phyloP scores from a whole-genome alignment of 2,113 vertebrate genomes.

The Marcusenius ussheri region DNA sequence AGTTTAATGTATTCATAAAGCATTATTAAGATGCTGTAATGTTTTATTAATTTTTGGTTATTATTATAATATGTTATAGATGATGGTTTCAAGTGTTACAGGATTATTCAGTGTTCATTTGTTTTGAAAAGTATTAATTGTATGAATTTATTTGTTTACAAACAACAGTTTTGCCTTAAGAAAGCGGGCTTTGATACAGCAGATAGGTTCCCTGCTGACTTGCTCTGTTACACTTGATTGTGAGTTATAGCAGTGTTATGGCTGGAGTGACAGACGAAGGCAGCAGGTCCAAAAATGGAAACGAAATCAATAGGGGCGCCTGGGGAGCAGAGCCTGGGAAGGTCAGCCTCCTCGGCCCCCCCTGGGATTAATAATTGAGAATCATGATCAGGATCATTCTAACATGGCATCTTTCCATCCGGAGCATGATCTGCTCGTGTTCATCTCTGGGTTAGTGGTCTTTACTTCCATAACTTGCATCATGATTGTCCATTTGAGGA shows the following conservation, averaged over 20 bases:
- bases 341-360: slow-evolving; percentile 37
- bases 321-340: slow-evolving; percentile 23
- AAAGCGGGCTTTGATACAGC: slow-evolving; percentile 7
- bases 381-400: slow-evolving; percentile 42
- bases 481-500: not conserved
- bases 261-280: slow-evolving; percentile 50
- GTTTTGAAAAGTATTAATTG: not conserved
- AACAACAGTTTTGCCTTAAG: not conserved
- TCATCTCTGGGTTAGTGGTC: slow-evolving; percentile 22
- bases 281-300: slow-evolving; percentile 53
- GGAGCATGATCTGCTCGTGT: slow-evolving; percentile 21
- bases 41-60: not conserved
- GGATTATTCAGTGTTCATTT: not conserved
- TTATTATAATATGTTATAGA: not conserved
- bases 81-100: not conserved
- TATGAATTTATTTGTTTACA: not conserved
- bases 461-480: slow-evolving; percentile 18
- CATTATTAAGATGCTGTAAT: not conserved
- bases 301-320: slow-evolving; percentile 58
- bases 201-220: slow-evolving; percentile 43
- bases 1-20: not conserved
- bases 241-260: slow-evolving; percentile 41
- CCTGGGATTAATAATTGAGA: slow-evolving; percentile 46
- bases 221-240: slow-evolving; percentile 48
- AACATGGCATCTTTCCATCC: slow-evolving; percentile 31